Base-by-base conservation (phyloP, 1,140 invertebrate species). In the Diorhabda sublineata region DNA sequence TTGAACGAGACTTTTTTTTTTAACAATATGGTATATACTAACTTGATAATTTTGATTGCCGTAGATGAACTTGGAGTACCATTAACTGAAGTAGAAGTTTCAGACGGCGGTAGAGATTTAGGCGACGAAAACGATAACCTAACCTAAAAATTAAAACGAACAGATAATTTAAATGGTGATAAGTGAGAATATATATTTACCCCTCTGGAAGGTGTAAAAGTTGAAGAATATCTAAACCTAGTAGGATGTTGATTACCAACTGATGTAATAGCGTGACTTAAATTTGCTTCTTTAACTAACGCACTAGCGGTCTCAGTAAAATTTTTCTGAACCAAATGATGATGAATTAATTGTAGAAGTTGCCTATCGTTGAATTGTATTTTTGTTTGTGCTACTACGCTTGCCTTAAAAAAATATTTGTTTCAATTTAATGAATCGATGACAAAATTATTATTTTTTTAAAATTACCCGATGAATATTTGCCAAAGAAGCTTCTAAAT, bases 301-400 rank as follows among this genome's bases (percentile, higher is more conserved):
- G 84, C 82, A 2, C 85, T 80, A 1, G 95, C 95, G 42, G 92
- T 87, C 61, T 91, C 87, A 6, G 74, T 75, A 42, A 92, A 85
- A 2, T 95, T 96, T 78, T 93, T 91, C 3, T 86, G 85, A 42
- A 89, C 74, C 59, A 98, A 84, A 85, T 98, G 95, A 70, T 95
- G 90, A 78, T 94, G 89, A 62, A 99, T 97, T 3, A 99, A 83
- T 81, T 97, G 93, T 72, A 97, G 87, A 8, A 99, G 82, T 80
- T 98, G 95, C 68, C 92, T 89, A 78, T 97, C 93, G 80, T 98
- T 95, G 82, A 93, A 98, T 71, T 91, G 90, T 66, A 98, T 98
- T 72, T 91, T 89, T 0, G 97, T 98, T 83, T 98, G 94, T 0
- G 96, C 95, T 5, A 99, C 95, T 67, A 98, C 92, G 82, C 96